A percentile compares a stretch with the other conserved stretches of the same genome.
These are phyloP conservation scores for Telmatochromis sp. DNA, from an alignment of 2,113 vertebrate genomes.

Conservation along the genomic window DNA sequence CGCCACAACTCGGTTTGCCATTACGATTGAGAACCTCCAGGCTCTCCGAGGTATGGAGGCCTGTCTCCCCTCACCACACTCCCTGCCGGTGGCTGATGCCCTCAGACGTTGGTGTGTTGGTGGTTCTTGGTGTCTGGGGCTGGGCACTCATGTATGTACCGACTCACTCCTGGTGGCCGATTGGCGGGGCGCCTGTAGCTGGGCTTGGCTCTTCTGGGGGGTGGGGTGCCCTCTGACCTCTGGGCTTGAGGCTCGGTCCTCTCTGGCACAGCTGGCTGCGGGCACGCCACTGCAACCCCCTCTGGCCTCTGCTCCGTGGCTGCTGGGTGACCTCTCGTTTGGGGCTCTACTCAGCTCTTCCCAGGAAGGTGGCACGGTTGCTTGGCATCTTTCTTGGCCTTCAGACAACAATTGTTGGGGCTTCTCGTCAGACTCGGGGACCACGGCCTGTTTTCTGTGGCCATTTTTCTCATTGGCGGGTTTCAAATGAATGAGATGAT, in stretches of 20 bases:
- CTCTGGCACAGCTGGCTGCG: neutral
- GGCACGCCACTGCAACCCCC: rapidly evolving
- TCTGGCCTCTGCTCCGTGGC: rapidly evolving
- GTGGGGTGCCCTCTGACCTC: rapidly evolving
- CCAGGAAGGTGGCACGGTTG: too few species aligned
- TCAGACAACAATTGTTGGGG: too few species aligned
- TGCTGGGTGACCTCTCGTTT: neutral
- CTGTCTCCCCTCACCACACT: neutral
- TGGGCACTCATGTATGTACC: neutral
- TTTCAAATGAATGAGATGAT: neutral
- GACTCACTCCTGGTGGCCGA: neutral
- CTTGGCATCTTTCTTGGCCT: too few species aligned
- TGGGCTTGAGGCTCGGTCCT: rapidly evolving
- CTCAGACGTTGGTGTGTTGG: rapidly evolving
- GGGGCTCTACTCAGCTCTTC: too few species aligned
- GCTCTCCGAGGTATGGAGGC: rapidly evolving
- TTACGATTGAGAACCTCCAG: rapidly evolving
- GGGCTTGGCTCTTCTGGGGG: neutral
- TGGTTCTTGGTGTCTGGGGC: neutral
- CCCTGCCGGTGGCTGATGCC: neutral
- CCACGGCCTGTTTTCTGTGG: neutral
- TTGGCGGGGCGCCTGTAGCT: neutral
- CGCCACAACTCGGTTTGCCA: neutral
- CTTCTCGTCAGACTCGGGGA: neutral
- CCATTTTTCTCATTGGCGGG: neutral